Evolutionary conservation across 2,888 invertebrate genomes (phyloP), one percentile per base, ranked within the genome.

Genomic region (Synanthedon vespiformis): DNA sequence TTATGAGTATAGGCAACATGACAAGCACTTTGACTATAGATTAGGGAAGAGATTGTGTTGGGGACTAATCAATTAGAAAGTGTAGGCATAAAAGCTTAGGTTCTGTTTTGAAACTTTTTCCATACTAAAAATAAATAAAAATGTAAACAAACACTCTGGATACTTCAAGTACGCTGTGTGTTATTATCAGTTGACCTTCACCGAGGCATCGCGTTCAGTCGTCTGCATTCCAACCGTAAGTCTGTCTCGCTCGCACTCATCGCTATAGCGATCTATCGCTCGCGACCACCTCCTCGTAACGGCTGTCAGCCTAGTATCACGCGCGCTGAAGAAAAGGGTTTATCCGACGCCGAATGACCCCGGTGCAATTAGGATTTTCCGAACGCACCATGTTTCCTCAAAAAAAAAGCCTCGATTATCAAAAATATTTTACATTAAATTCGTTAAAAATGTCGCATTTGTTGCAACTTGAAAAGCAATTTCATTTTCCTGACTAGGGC

Each of bases 301-400:
- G 69, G 65, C 81, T 86, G 82, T 55, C 67, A 67, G 76, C 86
- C 87, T 86, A 83, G 87, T 87, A 86, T 81, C 84, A 77, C 83
- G 86, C 86, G 86, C 86, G 87, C 86, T 85, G 84, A 85, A 86
- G 87, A 87, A 87, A 86, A 87, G 87, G 86, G 87, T 87, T 87
- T 87, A 87, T 86, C 87, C 86, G 87, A 85, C 82, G 86, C 78
- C 70, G 74, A 71, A 66, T 75, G 80, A 76, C 82, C 82, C 76
- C 76, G 76, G 70, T 74, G 76, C 75, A 73, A 71, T 80, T 77
- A 79, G 75, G 77, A 80, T 81, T 87, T 87, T 85, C 86, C 86
- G 77, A 78, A 69, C 65, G 59, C 68, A 56, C 60, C 63, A 65
- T 70, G 70, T 77, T 84, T 77, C 73, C 80, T 64, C 65, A 69